Evolutionary conservation across 2,797 vertebrate genomes (phyloP).

Genomic region (Microcaecilia unicolor): DNA sequence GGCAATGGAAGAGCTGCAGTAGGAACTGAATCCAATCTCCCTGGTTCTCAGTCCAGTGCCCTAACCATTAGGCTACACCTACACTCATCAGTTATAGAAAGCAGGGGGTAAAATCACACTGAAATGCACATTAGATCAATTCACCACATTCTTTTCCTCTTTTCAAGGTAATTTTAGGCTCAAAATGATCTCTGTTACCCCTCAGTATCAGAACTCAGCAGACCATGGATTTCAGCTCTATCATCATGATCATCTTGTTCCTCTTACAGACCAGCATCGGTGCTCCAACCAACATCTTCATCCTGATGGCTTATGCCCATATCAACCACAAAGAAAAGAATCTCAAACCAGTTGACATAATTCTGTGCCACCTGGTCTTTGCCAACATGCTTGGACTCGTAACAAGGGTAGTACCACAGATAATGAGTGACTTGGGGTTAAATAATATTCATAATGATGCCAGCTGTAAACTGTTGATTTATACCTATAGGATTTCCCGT

Average conservation of each 20-base stretch:
- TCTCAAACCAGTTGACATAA: background rate
- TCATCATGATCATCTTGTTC: background rate
- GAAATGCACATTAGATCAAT: no score
- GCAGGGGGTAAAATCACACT: no score
- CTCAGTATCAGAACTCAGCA: no score
- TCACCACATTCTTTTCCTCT: no score
- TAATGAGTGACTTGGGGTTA: background rate
- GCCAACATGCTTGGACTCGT: background rate
- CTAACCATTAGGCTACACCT: no score
- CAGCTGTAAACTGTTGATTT: background rate
- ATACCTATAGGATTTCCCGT: background rate
- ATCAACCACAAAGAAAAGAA: background rate
- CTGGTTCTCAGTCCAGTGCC: no score
- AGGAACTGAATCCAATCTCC: no score
- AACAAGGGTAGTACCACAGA: background rate
- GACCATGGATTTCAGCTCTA: background rate
- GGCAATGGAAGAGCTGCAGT: no score
- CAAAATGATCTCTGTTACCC: no score
- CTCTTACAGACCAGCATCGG: background rate
- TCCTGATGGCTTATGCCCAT: background rate
- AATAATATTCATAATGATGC: background rate
- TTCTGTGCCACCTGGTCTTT: background rate
- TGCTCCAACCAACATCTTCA: background rate
- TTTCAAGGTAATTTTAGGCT: no score
- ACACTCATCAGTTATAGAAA: no score